Base-by-base conservation (phyloP, 2,797 vertebrate genomes). In the Chloroceryle inda region DNA sequence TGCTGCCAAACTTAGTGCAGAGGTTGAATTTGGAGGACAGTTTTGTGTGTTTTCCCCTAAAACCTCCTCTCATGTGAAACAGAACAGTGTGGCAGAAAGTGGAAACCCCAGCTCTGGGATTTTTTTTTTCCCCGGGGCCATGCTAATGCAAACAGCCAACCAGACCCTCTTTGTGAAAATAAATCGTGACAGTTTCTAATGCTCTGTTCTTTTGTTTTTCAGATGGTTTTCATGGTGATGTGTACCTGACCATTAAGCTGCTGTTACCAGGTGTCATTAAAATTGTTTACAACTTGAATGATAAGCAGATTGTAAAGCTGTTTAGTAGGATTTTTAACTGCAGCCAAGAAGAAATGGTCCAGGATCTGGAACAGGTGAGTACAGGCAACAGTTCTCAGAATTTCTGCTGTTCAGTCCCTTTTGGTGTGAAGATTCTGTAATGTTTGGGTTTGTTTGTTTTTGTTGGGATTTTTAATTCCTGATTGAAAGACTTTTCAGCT, bases 221-320 rank as follows among this genome's bases (percentile, higher is more conserved):
- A 98, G 99, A 99, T 98, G 99, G 99, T 92, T 99, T 99, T 97
- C 99, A 97, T 6, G 99, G 99, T 27, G 99, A 99, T 18, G 97
- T 99, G 13, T 99, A 98, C 97, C 97, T 99, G 94, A 99, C 99
- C 2, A 98, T 99, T 94, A 99, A 99, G 96, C 97, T 99, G 95
- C 98, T 99, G 23, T 98, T 99, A 92, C 99, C 99, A 0, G 99
- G 99, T 2, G 99, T 99, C 42, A 97, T 99, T 55, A 99, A 99
- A 97, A 99, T 98, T 47, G 99, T 99, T 77, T 99, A 99, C 97
- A 99, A 99, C 98, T 98, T 99, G 89, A 99, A 99, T 0, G 99
- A 99, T 97, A 99, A 99, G 97, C 99, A 99, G 98, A 99, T 99
- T 24, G 99, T 99, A 26, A 99, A 99, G 94, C 99, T 99, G 53